Percentiles rank a stretch among this genome's conserved stretches.
Evolutionary conservation across 2,888 invertebrate genomes (phyloP).

Genomic region (Biston betularia): DNA sequence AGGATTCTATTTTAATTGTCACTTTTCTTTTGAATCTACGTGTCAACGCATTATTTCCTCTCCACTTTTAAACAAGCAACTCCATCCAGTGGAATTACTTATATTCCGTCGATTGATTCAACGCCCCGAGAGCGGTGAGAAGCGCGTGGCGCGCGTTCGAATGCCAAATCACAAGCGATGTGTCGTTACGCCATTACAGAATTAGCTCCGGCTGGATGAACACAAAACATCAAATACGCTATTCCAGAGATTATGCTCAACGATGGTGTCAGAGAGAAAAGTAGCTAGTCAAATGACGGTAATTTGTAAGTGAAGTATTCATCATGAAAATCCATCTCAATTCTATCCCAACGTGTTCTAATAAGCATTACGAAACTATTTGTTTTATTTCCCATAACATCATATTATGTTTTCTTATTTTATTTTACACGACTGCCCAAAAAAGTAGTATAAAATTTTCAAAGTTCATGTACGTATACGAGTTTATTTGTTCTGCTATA

Average conservation of each 20-base stretch:
- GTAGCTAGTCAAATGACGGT: too few species aligned
- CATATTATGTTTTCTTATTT: too few species aligned
- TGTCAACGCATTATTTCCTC: background rate
- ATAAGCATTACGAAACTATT: too few species aligned
- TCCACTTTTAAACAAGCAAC: background rate
- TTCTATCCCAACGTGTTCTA: too few species aligned
- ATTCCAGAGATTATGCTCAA: background rate
- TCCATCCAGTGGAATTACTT: constrained; percentile 13
- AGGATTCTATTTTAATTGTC: background rate
- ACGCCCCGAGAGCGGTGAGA: constrained; percentile 3
- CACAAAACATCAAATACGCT: constrained; percentile 1
- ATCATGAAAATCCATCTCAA: too few species aligned
- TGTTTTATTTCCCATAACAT: too few species aligned
- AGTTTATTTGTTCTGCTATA: too few species aligned
- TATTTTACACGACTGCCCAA: too few species aligned
- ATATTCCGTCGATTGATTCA: constrained; percentile 22
- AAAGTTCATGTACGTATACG: too few species aligned
- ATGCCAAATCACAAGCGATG: constrained; percentile 30
- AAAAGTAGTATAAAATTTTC: too few species aligned
- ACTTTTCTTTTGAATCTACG: background rate
- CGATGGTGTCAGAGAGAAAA: too few species aligned
- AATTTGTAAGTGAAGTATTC: too few species aligned
- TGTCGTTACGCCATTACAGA: constrained; percentile 34
- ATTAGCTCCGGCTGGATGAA: constrained; percentile 33
- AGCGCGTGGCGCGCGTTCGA: constrained; percentile 34